These are phyloP conservation scores for Hyaena hyaena DNA, from an alignment of 2,113 vertebrate genomes.

Conservation along the genomic window DNA sequence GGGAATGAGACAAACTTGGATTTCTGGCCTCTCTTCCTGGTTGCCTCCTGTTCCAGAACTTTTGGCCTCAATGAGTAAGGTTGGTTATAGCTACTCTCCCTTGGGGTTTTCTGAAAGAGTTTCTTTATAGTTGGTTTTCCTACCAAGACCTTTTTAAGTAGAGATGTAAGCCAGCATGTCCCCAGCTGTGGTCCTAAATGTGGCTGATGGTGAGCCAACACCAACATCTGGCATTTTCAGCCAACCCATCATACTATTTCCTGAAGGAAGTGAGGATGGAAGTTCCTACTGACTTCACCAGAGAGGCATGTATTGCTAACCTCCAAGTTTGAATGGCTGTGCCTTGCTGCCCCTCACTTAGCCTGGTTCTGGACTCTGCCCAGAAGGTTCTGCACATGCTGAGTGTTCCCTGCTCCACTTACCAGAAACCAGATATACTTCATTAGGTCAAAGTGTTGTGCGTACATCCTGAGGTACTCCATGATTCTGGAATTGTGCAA, in stretches of 20 bases:
- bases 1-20: neutral
- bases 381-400: too few species aligned
- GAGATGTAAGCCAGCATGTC: neutral
- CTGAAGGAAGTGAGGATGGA: neutral
- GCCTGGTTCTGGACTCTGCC: neutral
- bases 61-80: neutral
- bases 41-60: neutral
- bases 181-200: neutral
- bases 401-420: neutral
- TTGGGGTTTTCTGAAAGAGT: neutral
- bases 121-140: neutral
- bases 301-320: neutral
- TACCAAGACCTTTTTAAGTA: neutral
- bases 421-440: slow-evolving; percentile 87
- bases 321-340: neutral
- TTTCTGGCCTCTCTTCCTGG: neutral
- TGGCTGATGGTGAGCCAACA: neutral
- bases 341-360: neutral
- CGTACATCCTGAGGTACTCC: slow-evolving; percentile 86
- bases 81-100: neutral
- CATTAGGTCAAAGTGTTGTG: slow-evolving; percentile 84
- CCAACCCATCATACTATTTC: neutral
- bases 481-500: slow-evolving; percentile 86
- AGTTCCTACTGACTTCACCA: too few species aligned
- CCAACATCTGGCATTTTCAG: neutral